phyloP scores from a whole-genome alignment of 2,888 invertebrate species.

The Griposia aprilina region DNA sequence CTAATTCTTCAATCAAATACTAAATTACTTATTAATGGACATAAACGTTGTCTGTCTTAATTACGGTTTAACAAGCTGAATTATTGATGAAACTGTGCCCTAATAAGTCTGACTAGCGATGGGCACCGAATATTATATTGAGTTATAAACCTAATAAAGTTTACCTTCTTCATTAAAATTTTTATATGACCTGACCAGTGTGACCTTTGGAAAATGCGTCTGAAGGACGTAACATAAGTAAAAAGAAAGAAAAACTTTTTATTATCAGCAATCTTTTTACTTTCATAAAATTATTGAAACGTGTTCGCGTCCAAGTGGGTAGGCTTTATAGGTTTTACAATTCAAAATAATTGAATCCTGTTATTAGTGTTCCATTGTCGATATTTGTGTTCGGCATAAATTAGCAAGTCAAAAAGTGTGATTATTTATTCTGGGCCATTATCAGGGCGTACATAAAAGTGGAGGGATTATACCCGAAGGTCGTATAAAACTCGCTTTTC shows the following conservation, averaged over 20 bases:
- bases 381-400: slow-evolving; percentile 58
- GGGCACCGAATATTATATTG: slow-evolving; percentile 37
- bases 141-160: slow-evolving; percentile 29
- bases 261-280: slow-evolving; percentile 32
- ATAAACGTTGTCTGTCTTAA: slow-evolving; percentile 40
- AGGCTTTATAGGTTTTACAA: slow-evolving; percentile 47
- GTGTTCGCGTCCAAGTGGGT: slow-evolving; percentile 38
- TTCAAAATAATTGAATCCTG: slow-evolving; percentile 50
- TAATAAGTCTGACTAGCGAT: slow-evolving; percentile 29
- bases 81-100: slow-evolving; percentile 49
- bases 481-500: slow-evolving; percentile 37
- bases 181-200: slow-evolving; percentile 36
- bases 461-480: slow-evolving; percentile 47
- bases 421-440: slow-evolving; percentile 56
- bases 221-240: slow-evolving; percentile 45
- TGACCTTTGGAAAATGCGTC: slow-evolving; percentile 37
- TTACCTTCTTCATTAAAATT: slow-evolving; percentile 43
- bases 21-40: slow-evolving; percentile 37
- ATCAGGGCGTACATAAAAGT: slow-evolving; percentile 56
- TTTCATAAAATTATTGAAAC: slow-evolving; percentile 52
- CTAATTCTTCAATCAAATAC: slow-evolving; percentile 27
- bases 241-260: slow-evolving; percentile 44
- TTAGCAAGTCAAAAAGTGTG: slow-evolving; percentile 60
- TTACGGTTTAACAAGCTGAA: slow-evolving; percentile 49
- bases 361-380: slow-evolving; percentile 52